phyloP scores from a whole-genome alignment of 1,140 invertebrate species.

The Meloidogyne chitwoodi region DNA sequence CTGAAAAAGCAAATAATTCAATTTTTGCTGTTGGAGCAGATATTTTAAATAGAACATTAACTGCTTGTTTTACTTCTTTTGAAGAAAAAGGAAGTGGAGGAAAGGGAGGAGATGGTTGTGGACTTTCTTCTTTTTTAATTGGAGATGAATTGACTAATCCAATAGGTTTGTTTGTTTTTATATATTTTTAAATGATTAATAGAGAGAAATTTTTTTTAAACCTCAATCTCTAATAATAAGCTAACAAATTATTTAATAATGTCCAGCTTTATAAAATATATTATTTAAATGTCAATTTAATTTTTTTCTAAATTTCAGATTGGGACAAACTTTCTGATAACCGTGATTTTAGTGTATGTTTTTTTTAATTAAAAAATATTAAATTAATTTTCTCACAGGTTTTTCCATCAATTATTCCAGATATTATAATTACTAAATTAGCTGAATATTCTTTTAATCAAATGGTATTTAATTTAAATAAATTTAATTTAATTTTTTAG shows the following conservation, averaged over 20 bases:
- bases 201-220: not conserved
- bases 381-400: not conserved
- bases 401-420: not conserved
- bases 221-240: not conserved
- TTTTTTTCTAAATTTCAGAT: slow-evolving; percentile 9
- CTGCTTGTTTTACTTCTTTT: not conserved
- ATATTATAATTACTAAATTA: not conserved
- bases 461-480: not conserved
- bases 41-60: not conserved
- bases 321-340: slow-evolving; percentile 26
- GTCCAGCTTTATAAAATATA: no score
- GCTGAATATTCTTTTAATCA: not conserved
- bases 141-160: not conserved
- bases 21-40: not conserved
- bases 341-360: slow-evolving; percentile 20
- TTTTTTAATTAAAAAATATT: not conserved
- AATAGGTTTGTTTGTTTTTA: not conserved
- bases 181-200: not conserved
- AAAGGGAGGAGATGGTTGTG: not conserved
- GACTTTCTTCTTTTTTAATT: slow-evolving; percentile 4
- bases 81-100: not conserved
- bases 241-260: no score
- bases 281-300: no score
- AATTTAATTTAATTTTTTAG: not conserved
- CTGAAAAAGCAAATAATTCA: slow-evolving; percentile 21